These are phyloP conservation scores for Tetraodon nigroviridis DNA, from an alignment of 2,113 vertebrate species.

Conservation along the genomic window DNA sequence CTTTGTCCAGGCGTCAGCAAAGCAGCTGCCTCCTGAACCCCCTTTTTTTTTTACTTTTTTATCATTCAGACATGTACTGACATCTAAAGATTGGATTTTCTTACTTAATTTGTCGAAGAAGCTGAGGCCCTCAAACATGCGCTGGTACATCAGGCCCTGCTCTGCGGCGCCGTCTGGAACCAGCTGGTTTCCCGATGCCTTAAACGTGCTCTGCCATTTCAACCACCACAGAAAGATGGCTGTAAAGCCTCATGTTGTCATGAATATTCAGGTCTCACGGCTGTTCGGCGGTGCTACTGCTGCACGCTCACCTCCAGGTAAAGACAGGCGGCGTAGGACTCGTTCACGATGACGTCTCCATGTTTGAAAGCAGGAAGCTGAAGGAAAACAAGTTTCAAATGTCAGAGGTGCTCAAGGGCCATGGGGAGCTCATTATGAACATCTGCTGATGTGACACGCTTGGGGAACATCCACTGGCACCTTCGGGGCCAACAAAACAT, in stretches of 20 bases:
- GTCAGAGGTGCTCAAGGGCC: neutral
- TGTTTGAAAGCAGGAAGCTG: slow-evolving; percentile 74
- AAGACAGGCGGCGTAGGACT: slow-evolving; percentile 71
- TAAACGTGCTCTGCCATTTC: slow-evolving; percentile 64
- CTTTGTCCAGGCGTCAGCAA: neutral
- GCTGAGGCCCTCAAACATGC: slow-evolving; percentile 63
- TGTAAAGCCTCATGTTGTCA: neutral
- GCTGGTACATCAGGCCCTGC: slow-evolving; percentile 70
- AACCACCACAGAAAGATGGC: neutral
- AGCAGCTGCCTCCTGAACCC: neutral
- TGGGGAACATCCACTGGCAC: no score
- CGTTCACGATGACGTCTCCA: slow-evolving; percentile 64
- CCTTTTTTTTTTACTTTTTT: no score
- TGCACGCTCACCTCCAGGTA: slow-evolving; percentile 71
- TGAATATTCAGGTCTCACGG: neutral
- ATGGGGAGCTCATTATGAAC: slow-evolving; percentile 4
- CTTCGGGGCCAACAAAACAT: no score
- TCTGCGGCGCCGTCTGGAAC: slow-evolving; percentile 59
- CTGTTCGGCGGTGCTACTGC: neutral
- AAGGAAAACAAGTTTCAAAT: neutral
- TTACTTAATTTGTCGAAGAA: slow-evolving; percentile 72
- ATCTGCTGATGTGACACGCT: neutral
- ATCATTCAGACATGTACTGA: no score
- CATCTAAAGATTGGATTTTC: neutral
- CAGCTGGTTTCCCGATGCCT: slow-evolving; percentile 68